Conservation (phyloP, 2,113 vertebrate species). For the Hystrix brachyura region DNA sequence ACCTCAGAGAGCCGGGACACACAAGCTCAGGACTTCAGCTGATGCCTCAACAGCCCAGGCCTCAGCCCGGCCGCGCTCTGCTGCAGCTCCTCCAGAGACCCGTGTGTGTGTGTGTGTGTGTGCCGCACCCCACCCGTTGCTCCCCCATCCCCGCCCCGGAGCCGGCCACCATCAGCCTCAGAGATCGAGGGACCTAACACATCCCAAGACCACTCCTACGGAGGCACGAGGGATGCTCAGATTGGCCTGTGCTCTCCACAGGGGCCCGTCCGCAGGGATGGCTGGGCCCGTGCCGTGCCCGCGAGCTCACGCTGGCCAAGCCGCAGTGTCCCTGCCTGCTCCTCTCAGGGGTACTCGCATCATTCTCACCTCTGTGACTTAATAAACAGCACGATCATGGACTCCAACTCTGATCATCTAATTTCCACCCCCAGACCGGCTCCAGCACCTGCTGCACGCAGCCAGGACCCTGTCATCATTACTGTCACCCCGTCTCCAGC, state of each 20-base stretch:
- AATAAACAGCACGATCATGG: neutral
- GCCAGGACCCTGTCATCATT: neutral
- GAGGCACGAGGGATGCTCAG: neutral
- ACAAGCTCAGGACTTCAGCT: neutral
- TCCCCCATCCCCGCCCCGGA: neutral
- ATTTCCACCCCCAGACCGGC: neutral
- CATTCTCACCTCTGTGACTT: neutral
- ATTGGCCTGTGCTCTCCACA: neutral
- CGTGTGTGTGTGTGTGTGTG: no score
- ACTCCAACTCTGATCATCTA: neutral
- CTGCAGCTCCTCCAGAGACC: no score
- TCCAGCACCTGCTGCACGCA: neutral
- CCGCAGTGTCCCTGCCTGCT: neutral
- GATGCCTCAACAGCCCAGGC: neutral
- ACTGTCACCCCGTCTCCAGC: neutral
- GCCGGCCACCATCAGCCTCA: neutral
- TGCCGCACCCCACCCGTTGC: no score
- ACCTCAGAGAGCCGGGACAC: neutral
- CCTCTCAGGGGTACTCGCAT: neutral
- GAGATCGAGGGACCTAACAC: neutral
- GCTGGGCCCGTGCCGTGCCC: neutral
- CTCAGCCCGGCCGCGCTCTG: neutral
- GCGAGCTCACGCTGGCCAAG: neutral
- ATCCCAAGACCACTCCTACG: neutral
- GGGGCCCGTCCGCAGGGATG: neutral